A percentile compares a stretch with the other conserved stretches of the same genome.
phyloP scores from a whole-genome alignment of 2,888 invertebrate species.

The Euclidia mi region DNA sequence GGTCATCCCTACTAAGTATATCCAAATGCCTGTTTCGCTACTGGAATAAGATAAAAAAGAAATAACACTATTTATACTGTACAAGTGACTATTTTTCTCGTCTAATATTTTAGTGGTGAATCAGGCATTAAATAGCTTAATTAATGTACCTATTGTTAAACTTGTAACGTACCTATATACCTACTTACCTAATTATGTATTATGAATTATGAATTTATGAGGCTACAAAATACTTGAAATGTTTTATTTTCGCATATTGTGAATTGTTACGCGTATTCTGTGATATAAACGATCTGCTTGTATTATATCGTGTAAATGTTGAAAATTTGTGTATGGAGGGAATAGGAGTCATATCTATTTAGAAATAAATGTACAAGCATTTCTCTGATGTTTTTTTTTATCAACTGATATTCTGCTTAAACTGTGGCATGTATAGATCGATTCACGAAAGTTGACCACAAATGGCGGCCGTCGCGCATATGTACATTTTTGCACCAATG shows the following conservation, averaged over 20 bases:
- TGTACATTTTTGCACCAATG: too few relatives aligned
- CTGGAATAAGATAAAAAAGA: too few relatives aligned
- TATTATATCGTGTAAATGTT: slow-evolving; percentile 72
- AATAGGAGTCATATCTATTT: slow-evolving; percentile 73
- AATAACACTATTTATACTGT: too few relatives aligned
- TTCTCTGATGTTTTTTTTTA: slow-evolving; percentile 39
- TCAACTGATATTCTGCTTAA: not conserved
- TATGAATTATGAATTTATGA: slow-evolving; percentile 22
- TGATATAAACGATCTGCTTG: slow-evolving; percentile 87
- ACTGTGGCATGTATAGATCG: too few relatives aligned
- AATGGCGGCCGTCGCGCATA: too few relatives aligned
- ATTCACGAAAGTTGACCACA: too few relatives aligned
- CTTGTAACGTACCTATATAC: slow-evolving; percentile 1
- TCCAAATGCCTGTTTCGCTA: too few relatives aligned
- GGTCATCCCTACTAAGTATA: not conserved
- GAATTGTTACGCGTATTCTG: slow-evolving; percentile 85
- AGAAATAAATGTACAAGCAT: slow-evolving; percentile 80
- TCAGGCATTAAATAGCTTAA: not conserved
- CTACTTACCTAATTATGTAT: too few relatives aligned
- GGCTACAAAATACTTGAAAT: slow-evolving; percentile 43
- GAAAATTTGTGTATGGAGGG: slow-evolving; percentile 56
- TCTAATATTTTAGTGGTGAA: slow-evolving; percentile 6
- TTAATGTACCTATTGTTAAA: not conserved
- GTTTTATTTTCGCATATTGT: slow-evolving; percentile 78
- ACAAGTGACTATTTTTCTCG: too few relatives aligned